These are phyloP conservation scores for Epinephelus malabaricus DNA, from an alignment of 2,797 vertebrate species.

Conservation along the genomic window DNA sequence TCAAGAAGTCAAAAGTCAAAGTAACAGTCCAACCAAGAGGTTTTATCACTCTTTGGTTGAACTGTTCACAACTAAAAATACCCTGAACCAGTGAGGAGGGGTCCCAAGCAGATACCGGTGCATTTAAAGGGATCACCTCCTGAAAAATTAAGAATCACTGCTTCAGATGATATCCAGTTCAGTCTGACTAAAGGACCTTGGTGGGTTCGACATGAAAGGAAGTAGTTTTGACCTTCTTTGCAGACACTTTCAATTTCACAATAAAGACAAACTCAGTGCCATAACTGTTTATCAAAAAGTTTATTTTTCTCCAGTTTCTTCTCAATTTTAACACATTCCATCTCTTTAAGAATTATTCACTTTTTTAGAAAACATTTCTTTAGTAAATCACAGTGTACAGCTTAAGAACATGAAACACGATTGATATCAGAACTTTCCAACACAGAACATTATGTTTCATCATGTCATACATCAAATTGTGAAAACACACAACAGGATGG, in stretches of 20 bases:
- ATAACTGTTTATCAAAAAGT: slow-evolving; percentile 21
- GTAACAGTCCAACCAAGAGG: not conserved
- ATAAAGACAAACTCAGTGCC: slow-evolving; percentile 14
- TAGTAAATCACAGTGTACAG: slow-evolving; percentile 37
- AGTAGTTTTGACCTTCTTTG: not conserved
- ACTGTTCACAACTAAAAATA: not conserved
- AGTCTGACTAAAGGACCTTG: not conserved
- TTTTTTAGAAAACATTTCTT: slow-evolving; percentile 20
- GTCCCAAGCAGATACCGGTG: not conserved
- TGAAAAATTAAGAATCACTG: not conserved
- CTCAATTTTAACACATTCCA: slow-evolving; percentile 20
- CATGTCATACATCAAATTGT: slow-evolving; percentile 52
- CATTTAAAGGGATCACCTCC: not conserved
- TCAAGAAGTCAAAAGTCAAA: too few relatives aligned
- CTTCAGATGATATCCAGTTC: not conserved
- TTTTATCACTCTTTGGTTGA: not conserved
- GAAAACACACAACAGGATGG: slow-evolving; percentile 48
- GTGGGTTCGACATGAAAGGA: not conserved
- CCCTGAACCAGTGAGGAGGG: not conserved
- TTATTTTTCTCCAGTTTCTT: slow-evolving; percentile 63
- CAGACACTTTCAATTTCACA: not conserved
- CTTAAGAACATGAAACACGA: slow-evolving; percentile 32
- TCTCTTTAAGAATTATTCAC: not conserved
- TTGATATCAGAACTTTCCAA: slow-evolving; percentile 39
- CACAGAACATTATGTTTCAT: slow-evolving; percentile 37